These are phyloP conservation scores for Macaria notata DNA, from an alignment of 2,888 invertebrate genomes.

Conservation along the genomic window DNA sequence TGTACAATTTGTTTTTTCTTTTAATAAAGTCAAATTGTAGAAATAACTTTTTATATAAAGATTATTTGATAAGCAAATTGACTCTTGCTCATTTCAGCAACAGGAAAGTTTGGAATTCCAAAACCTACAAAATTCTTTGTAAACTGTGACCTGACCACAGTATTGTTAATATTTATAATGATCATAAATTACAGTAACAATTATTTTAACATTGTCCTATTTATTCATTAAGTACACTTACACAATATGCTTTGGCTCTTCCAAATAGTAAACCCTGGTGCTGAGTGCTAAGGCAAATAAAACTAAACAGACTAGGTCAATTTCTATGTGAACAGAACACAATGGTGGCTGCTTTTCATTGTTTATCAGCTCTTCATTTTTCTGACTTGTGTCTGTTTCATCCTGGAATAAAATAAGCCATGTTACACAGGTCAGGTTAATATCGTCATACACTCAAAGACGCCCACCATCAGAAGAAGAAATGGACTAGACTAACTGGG, in stretches of 20 bases:
- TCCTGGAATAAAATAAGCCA: constrained; percentile 11
- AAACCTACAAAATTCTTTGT: too few relatives aligned
- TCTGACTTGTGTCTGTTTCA: not conserved
- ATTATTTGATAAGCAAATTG: too few relatives aligned
- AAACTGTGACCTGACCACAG: too few relatives aligned
- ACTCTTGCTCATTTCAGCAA: too few relatives aligned
- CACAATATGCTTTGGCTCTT: constrained; percentile 94
- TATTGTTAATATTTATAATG: too few relatives aligned
- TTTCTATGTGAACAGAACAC: constrained; percentile 80
- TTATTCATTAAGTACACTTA: constrained; percentile 78
- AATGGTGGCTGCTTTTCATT: constrained; percentile 38
- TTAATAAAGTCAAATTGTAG: too few relatives aligned
- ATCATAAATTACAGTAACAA: too few relatives aligned
- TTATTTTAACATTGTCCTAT: not conserved
- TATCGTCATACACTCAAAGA: constrained; percentile 34
- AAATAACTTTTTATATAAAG: too few relatives aligned
- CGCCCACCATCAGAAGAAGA: constrained; percentile 55
- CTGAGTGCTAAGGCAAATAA: constrained; percentile 87
- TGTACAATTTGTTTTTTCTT: too few relatives aligned
- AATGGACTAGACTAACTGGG: constrained; percentile 67
- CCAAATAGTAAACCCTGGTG: constrained; percentile 92
- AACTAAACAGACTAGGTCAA: constrained; percentile 88
- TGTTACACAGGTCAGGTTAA: not conserved
- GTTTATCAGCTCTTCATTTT: constrained; percentile 17
- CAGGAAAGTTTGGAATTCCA: too few relatives aligned